A percentile compares a stretch with the other conserved stretches of the same genome.
Evolutionary conservation across 2,113 vertebrate species (phyloP).

Genomic region (Oriolus oriolus): DNA sequence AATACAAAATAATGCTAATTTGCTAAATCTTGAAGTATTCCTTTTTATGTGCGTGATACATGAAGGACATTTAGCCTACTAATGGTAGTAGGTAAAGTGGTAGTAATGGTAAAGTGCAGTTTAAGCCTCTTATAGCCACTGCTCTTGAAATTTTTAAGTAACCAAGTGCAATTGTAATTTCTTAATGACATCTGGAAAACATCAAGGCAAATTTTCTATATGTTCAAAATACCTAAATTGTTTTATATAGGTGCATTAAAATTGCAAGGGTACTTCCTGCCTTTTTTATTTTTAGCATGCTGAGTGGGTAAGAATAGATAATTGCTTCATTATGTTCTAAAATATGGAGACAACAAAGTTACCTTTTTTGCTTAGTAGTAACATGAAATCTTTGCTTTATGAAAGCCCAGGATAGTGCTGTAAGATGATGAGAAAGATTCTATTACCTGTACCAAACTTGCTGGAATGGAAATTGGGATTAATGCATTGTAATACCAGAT

Average conservation of each 20-base stretch:
- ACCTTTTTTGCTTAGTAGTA: not conserved
- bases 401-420: not conserved
- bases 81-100: not conserved
- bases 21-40: not conserved
- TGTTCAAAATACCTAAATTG: not conserved
- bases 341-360: not conserved
- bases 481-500: slow-evolving; percentile 30
- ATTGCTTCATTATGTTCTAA: not conserved
- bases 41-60: not conserved
- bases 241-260: not conserved
- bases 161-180: not conserved
- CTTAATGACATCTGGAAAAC: not conserved
- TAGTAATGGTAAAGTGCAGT: not conserved
- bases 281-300: not conserved
- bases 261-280: not conserved
- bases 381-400: not conserved
- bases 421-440: not conserved
- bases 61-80: not conserved
- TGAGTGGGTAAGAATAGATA: not conserved
- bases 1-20: not conserved
- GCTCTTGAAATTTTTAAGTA: not conserved
- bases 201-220: not conserved
- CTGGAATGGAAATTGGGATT: slow-evolving; percentile 9
- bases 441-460: not conserved
- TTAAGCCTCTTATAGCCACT: not conserved